These are phyloP conservation scores for Erynnis tages DNA, from an alignment of 2,888 invertebrate species.

Conservation along the genomic window DNA sequence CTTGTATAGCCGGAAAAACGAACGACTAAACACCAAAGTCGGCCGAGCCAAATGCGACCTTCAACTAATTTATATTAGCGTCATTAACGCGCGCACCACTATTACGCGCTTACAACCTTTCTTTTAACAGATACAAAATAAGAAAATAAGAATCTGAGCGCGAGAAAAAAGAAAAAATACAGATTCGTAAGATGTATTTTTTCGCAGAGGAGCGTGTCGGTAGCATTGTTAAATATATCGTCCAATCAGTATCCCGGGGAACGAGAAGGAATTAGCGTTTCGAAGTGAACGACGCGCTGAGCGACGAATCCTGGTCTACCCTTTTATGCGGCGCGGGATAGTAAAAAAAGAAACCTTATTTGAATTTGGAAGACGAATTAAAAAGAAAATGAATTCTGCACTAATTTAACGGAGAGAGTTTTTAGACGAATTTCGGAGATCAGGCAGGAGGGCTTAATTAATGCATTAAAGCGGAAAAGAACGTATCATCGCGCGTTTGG, in stretches of 20 bases:
- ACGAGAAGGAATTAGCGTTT: constrained; percentile 74
- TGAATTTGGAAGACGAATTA: constrained; percentile 78
- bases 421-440: constrained; percentile 70
- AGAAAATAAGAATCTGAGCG: constrained; percentile 67
- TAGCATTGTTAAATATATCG: constrained; percentile 80
- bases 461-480: constrained; percentile 65
- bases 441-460: constrained; percentile 68
- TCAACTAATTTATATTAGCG: constrained; percentile 67
- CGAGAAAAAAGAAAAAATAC: constrained; percentile 63
- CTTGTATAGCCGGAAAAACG: constrained; percentile 56
- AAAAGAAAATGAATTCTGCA: constrained; percentile 77
- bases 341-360: constrained; percentile 77
- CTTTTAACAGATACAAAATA: constrained; percentile 49
- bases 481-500: constrained; percentile 30
- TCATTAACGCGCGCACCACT: constrained; percentile 62
- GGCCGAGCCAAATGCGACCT: constrained; percentile 70
- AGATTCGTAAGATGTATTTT: constrained; percentile 72
- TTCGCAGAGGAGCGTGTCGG: constrained; percentile 70
- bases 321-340: constrained; percentile 69
- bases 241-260: constrained; percentile 75
- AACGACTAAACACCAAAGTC: constrained; percentile 59
- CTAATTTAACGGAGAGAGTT: constrained; percentile 74
- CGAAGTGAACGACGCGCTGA: constrained; percentile 59
- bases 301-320: constrained; percentile 67
- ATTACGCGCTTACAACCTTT: constrained; percentile 54